These are phyloP conservation scores for Allobates femoralis DNA, from an alignment of 2,797 vertebrate species.

Conservation along the genomic window DNA sequence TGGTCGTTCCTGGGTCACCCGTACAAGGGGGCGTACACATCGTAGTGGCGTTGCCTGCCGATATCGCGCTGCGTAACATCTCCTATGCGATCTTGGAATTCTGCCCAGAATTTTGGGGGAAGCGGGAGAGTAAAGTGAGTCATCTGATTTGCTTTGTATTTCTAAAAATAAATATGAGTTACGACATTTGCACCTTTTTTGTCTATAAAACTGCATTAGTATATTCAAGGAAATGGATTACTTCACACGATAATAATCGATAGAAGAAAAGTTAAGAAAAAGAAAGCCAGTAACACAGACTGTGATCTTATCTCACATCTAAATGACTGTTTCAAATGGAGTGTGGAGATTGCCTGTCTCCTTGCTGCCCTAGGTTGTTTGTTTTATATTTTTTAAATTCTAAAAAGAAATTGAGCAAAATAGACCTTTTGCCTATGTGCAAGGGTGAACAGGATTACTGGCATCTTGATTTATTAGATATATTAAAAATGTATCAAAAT, in stretches of 20 bases:
- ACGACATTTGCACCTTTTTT: slow-evolving; percentile 34
- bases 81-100: too few species aligned
- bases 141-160: slow-evolving; percentile 17
- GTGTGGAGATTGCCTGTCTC: slow-evolving; percentile 47
- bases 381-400: not conserved
- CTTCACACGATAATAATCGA: slow-evolving; percentile 50
- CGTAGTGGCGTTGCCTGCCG: too few species aligned
- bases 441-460: slow-evolving; percentile 7
- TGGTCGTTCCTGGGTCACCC: too few species aligned
- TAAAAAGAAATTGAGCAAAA: slow-evolving; percentile 18
- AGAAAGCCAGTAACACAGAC: slow-evolving; percentile 48
- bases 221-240: slow-evolving; percentile 40
- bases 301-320: slow-evolving; percentile 57
- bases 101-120: too few species aligned
- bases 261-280: slow-evolving; percentile 48
- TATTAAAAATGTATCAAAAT: slow-evolving; percentile 8
- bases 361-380: slow-evolving; percentile 10
- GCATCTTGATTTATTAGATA: not conserved
- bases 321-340: slow-evolving; percentile 51
- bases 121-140: not conserved
- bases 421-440: slow-evolving; percentile 4
- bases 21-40: too few species aligned
- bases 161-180: not conserved
- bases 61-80: too few species aligned
- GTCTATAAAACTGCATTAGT: slow-evolving; percentile 42